Percentiles rank a stretch among this genome's conserved stretches.
Conservation (phyloP, 2,113 vertebrate species). For the Tinamus guttatus region DNA sequence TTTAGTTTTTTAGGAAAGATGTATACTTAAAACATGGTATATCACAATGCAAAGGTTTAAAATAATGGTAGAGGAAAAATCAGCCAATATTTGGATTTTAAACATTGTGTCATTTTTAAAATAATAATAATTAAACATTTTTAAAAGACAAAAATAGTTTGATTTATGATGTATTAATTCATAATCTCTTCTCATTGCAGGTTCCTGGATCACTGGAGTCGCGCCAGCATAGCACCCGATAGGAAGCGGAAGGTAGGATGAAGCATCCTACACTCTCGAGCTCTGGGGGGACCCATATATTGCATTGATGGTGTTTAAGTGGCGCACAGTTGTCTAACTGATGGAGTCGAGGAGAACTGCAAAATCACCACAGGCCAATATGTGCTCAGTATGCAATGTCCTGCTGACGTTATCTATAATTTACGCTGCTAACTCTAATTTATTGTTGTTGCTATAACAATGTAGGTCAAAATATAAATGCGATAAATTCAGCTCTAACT, state of each 20-base stretch:
- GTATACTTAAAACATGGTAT: background rate
- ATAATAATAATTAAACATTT: background rate
- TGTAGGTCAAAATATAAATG: background rate
- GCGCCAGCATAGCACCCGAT: background rate
- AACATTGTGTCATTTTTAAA: background rate
- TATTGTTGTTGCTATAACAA: background rate
- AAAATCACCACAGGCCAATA: background rate
- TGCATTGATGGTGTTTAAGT: background rate
- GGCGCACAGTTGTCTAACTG: background rate
- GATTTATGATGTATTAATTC: background rate
- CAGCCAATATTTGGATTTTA: background rate
- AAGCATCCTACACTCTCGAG: background rate
- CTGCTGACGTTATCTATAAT: background rate
- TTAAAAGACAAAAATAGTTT: background rate
- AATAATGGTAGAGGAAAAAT: background rate
- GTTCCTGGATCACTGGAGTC: background rate
- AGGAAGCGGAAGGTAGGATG: conserved; percentile 58
- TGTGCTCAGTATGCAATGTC: background rate
- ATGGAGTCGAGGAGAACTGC: background rate
- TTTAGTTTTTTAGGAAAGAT: background rate
- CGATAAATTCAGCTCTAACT: background rate
- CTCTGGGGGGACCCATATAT: background rate
- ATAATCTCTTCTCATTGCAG: conserved; percentile 6
- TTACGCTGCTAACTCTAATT: background rate
- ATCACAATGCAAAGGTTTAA: background rate